A percentile compares a stretch with the other conserved stretches of the same genome.
Evolutionary conservation across 2,113 vertebrate genomes (phyloP).

Genomic region (Todiramphus saurophagus): DNA sequence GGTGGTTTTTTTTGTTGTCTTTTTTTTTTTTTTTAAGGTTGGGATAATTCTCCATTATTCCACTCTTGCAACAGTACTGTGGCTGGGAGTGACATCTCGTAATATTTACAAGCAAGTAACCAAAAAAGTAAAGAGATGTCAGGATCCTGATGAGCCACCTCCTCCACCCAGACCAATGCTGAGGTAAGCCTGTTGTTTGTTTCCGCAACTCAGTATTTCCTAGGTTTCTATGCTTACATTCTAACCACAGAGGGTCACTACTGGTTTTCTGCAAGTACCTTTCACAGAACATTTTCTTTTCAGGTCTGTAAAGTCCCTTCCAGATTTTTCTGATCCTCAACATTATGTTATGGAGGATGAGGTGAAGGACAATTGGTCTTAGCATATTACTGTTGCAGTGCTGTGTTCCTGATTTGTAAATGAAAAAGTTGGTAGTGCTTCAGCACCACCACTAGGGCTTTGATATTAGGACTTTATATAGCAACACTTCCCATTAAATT

Average conservation of each 20-base stretch:
- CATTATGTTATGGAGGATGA: neutral
- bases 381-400: neutral
- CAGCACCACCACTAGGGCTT: neutral
- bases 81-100: slow-evolving; percentile 94
- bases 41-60: slow-evolving; percentile 97
- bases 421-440: neutral
- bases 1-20: neutral
- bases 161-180: slow-evolving; percentile 95
- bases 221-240: neutral
- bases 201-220: neutral
- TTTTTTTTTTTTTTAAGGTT: slow-evolving; percentile 75
- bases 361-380: neutral
- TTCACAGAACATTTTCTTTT: neutral
- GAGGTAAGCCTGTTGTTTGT: slow-evolving; percentile 75
- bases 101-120: slow-evolving; percentile 99
- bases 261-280: neutral
- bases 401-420: neutral
- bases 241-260: neutral
- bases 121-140: slow-evolving; percentile 89
- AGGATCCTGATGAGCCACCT: slow-evolving; percentile 92
- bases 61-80: slow-evolving; percentile 91
- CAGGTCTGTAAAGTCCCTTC: neutral
- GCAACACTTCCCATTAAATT: neutral
- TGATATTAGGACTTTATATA: neutral
- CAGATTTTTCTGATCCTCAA: neutral